phyloP scores from a whole-genome alignment of 2,888 invertebrate genomes.

The Brenthis ino region DNA sequence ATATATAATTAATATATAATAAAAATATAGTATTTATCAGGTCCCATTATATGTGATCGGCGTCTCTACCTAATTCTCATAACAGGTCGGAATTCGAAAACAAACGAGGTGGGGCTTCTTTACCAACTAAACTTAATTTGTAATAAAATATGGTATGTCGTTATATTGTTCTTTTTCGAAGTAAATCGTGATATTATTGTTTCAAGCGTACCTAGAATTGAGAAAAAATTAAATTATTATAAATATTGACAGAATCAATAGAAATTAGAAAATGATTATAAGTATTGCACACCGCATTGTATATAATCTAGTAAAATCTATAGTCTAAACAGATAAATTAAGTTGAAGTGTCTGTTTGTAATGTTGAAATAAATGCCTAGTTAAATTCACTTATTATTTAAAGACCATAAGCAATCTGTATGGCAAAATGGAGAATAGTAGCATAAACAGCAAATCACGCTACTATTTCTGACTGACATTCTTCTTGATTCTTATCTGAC shows the following conservation, averaged over 20 bases:
- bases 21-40: constrained; percentile 15
- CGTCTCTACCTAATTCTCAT: constrained; percentile 29
- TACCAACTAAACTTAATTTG: constrained; percentile 57
- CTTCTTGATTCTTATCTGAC: no score
- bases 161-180: constrained; percentile 59
- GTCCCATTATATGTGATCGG: constrained; percentile 11
- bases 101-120: constrained; percentile 59
- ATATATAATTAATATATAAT: constrained; percentile 1
- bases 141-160: constrained; percentile 56
- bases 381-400: no score
- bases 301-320: no score
- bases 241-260: background rate
- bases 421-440: no score
- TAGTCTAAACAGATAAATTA: no score
- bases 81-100: constrained; percentile 41
- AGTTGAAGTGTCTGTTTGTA: no score
- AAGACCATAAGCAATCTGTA: no score
- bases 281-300: no score
- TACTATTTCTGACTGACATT: no score
- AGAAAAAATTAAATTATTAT: constrained; percentile 22
- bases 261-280: background rate
- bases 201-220: constrained; percentile 74
- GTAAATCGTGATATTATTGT: constrained; percentile 54
- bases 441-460: no score
- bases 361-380: no score